These are phyloP conservation scores for Ephydatia muelleri DNA, from an alignment of 37 sponge, comb jelly and placozoan species.

Conservation along the genomic window DNA sequence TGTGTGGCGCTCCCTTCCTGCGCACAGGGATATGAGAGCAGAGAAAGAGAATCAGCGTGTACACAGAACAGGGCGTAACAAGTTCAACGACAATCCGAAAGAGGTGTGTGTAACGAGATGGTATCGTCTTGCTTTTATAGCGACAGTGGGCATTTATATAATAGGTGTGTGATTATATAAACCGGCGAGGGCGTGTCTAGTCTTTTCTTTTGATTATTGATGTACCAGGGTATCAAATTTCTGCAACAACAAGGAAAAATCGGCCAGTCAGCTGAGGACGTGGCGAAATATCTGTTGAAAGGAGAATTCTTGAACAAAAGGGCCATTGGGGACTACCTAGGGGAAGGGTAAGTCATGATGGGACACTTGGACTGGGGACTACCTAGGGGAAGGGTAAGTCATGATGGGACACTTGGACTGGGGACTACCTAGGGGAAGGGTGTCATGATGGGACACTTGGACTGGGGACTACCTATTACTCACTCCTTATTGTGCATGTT, in stretches of 20 bases:
- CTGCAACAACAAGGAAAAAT: conserved; percentile 53
- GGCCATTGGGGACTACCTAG: conserved; percentile 96
- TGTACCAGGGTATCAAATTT: conserved; percentile 70
- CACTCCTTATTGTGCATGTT: too few relatives aligned
- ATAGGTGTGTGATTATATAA: neutral
- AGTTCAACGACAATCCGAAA: conserved; percentile 90
- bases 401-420: too few relatives aligned
- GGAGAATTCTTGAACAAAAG: conserved; percentile 82
- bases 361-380: too few relatives aligned
- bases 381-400: neutral
- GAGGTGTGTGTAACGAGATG: conserved; percentile 41
- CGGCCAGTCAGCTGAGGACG: conserved; percentile 69
- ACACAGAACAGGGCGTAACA: conserved; percentile 72
- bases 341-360: conserved; percentile 90
- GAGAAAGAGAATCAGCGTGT: conserved; percentile 64
- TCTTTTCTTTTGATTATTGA: neutral
- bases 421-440: neutral
- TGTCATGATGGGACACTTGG: too few relatives aligned
- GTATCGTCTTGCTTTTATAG: neutral
- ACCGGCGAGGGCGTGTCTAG: neutral
- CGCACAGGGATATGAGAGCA: conserved; percentile 42
- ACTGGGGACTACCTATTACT: neutral
- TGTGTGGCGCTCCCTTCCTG: neutral
- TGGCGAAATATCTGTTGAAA: conserved; percentile 84
- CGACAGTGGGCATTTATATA: neutral